These are phyloP conservation scores for Leptoclinus maculatus DNA, from an alignment of 2,797 vertebrate genomes.

Conservation along the genomic window DNA sequence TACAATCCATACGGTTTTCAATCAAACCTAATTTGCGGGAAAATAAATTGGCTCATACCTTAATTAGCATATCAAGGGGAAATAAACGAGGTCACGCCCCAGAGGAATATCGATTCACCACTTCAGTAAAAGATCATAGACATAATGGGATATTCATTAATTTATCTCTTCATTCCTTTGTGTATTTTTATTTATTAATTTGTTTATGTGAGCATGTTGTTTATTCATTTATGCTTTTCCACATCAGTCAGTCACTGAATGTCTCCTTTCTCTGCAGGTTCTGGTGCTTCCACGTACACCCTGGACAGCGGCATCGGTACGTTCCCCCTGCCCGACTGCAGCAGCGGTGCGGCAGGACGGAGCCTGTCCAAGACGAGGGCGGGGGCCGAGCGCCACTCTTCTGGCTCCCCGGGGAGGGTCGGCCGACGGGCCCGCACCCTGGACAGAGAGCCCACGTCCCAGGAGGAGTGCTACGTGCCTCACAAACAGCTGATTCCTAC, in stretches of 20 bases:
- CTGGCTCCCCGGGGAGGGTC: slow-evolving; percentile 82
- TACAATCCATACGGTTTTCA: background rate
- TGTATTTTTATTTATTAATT: background rate
- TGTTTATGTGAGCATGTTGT: background rate
- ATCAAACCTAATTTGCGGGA: slow-evolving; percentile 2
- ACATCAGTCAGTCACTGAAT: background rate
- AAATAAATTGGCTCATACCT: background rate
- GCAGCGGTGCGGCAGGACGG: slow-evolving; percentile 87
- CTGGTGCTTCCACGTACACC: slow-evolving; percentile 93
- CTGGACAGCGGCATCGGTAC: slow-evolving; percentile 98
- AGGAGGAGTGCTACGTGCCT: slow-evolving; percentile 85
- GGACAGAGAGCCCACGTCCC: slow-evolving; percentile 90
- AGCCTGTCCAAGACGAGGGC: slow-evolving; percentile 88
- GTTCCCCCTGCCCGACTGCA: slow-evolving; percentile 94
- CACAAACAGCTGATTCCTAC: slow-evolving; percentile 83
- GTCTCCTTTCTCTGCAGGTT: slow-evolving; percentile 78
- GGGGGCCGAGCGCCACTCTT: slow-evolving; percentile 84
- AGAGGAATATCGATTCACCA: background rate
- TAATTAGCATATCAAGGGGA: slow-evolving; percentile 45
- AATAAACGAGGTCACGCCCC: slow-evolving; percentile 16
- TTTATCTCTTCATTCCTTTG: background rate
- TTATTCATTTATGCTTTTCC: background rate
- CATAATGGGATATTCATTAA: background rate
- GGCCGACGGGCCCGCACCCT: slow-evolving; percentile 92
- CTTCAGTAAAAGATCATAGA: background rate